Percentiles rank a stretch among this genome's conserved stretches.
Evolutionary conservation across 2,888 invertebrate species (phyloP).

Genomic region (Prionchulus punctatus): DNA sequence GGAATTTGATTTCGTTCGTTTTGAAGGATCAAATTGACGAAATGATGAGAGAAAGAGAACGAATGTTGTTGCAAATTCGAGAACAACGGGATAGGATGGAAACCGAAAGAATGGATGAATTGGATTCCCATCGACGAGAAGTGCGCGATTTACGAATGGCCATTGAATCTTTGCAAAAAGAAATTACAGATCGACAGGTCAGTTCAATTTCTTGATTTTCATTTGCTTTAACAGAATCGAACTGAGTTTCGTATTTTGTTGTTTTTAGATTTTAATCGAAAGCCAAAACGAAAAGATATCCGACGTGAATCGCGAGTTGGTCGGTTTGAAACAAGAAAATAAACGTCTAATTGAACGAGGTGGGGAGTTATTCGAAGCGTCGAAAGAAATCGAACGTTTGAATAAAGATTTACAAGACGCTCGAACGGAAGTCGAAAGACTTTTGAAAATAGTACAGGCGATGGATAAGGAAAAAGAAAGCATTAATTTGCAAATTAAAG

Average conservation of each 20-base stretch:
- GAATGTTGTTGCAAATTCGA: slow-evolving; percentile 83
- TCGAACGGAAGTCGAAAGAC: slow-evolving; percentile 34
- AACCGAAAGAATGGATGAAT: slow-evolving; percentile 20
- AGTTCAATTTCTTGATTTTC: background rate
- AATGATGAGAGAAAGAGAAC: slow-evolving; percentile 75
- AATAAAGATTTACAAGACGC: slow-evolving; percentile 20
- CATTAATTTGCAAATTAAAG: background rate
- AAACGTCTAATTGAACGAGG: background rate
- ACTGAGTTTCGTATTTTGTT: background rate
- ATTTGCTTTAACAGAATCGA: background rate
- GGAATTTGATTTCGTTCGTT: background rate
- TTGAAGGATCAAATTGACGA: slow-evolving; percentile 80
- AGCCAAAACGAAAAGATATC: slow-evolving; percentile 28
- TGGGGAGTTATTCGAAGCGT: background rate
- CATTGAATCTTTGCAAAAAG: slow-evolving; percentile 28
- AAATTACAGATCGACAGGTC: slow-evolving; percentile 16
- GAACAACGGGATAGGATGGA: slow-evolving; percentile 65
- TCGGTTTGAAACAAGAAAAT: background rate
- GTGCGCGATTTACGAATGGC: slow-evolving; percentile 17
- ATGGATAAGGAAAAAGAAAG: slow-evolving; percentile 29
- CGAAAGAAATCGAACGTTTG: slow-evolving; percentile 5
- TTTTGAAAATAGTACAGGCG: slow-evolving; percentile 34
- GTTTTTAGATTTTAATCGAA: slow-evolving; percentile 25
- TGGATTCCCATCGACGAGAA: slow-evolving; percentile 20
- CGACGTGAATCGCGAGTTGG: slow-evolving; percentile 20